Evolutionary conservation across 2,797 vertebrate species (phyloP).

Genomic region (Antennarius maculatus): DNA sequence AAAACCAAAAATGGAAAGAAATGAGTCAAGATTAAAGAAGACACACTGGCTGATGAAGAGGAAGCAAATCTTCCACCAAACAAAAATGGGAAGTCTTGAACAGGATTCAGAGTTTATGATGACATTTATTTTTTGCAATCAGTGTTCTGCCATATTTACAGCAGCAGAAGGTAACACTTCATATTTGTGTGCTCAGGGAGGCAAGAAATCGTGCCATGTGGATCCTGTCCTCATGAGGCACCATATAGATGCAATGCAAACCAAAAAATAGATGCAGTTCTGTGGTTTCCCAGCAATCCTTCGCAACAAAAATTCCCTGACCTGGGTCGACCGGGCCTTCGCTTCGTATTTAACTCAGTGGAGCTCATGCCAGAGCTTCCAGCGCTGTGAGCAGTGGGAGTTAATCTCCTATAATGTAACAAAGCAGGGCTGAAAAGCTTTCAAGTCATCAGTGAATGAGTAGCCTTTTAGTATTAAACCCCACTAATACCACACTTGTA

Average conservation of each 20-base stretch:
- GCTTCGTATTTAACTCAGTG: slow-evolving; percentile 59
- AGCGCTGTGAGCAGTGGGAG: slow-evolving; percentile 22
- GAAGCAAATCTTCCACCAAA: too few species aligned
- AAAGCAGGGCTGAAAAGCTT: slow-evolving; percentile 42
- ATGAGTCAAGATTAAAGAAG: too few species aligned
- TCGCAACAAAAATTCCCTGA: slow-evolving; percentile 66
- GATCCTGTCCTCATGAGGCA: not conserved
- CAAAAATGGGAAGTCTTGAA: not conserved
- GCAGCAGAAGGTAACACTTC: not conserved
- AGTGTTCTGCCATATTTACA: not conserved
- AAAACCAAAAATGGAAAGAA: too few species aligned
- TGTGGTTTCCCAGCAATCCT: slow-evolving; percentile 47
- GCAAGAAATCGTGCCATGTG: not conserved
- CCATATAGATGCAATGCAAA: slow-evolving; percentile 8
- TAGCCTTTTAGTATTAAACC: slow-evolving; percentile 47
- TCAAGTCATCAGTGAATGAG: slow-evolving; percentile 34
- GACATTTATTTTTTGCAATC: not conserved
- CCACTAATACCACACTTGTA: slow-evolving; percentile 7
- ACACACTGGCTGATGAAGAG: too few species aligned
- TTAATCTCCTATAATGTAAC: slow-evolving; percentile 56
- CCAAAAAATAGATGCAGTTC: slow-evolving; percentile 33
- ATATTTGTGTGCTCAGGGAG: not conserved
- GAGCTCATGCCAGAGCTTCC: slow-evolving; percentile 44
- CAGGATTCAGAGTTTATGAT: slow-evolving; percentile 10
- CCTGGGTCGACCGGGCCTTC: slow-evolving; percentile 57